Conservation (phyloP, 92 coral and sea anemone species). For the Isaurus tuberculatus region DNA sequence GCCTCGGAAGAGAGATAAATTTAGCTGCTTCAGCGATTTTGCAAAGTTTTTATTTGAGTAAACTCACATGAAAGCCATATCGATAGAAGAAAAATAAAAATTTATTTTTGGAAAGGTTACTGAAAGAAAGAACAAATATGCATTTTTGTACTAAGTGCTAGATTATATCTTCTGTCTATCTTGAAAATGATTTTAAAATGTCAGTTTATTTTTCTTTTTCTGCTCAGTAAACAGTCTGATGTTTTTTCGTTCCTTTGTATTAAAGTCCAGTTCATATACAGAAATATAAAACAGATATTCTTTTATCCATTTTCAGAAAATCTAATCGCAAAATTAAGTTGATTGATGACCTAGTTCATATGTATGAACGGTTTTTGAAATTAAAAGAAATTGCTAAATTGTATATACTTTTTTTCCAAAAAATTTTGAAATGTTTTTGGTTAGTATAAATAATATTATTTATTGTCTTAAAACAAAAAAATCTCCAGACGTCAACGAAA, state of each 20-base stretch:
- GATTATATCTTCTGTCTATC: neutral
- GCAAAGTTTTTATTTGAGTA: neutral
- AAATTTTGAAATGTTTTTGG: neutral
- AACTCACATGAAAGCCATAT: neutral
- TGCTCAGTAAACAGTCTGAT: too few species aligned
- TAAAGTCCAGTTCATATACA: too few species aligned
- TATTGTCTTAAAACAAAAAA: too few species aligned
- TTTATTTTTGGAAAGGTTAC: neutral
- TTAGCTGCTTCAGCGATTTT: neutral
- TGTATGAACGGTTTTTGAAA: neutral
- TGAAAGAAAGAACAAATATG: neutral
- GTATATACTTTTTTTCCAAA: neutral
- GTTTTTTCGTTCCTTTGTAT: too few species aligned
- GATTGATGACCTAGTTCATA: neutral
- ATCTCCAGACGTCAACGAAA: too few species aligned
- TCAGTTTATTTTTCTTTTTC: neutral
- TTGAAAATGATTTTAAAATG: neutral
- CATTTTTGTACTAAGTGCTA: neutral
- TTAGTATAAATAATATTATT: too few species aligned
- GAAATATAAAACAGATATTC: too few species aligned
- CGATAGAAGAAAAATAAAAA: neutral
- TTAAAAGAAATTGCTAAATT: neutral
- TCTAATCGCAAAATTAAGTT: neutral
- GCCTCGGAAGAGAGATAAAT: neutral
- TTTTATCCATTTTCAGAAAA: neutral